Conservation (phyloP, 2,113 vertebrate genomes). For the Calyptommatus sinebrachiatus region DNA sequence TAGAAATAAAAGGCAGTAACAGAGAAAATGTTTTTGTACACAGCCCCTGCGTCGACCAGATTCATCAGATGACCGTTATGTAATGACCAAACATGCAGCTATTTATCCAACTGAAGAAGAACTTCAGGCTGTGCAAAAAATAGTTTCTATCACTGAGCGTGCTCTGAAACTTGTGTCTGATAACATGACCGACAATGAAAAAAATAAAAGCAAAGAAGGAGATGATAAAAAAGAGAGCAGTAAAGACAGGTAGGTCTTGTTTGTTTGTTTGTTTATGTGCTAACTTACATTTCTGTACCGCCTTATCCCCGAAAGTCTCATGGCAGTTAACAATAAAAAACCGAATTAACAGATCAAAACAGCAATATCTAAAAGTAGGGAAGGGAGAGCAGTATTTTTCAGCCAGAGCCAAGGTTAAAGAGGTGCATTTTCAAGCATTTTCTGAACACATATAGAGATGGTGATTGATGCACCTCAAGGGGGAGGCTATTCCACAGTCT, state of each 20-base stretch:
- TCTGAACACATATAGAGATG: too few species aligned
- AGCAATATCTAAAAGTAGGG: too few species aligned
- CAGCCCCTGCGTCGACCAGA: conserved; percentile 95
- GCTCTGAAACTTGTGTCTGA: conserved; percentile 97
- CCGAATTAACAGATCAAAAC: too few species aligned
- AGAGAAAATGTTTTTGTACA: background rate
- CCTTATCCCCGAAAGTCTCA: background rate
- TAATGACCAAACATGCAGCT: conserved; percentile 96
- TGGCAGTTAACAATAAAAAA: too few species aligned
- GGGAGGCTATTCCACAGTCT: too few species aligned
- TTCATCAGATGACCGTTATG: conserved; percentile 94
- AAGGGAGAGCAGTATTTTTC: too few species aligned
- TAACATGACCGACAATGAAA: conserved; percentile 90
- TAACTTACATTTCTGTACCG: too few species aligned
- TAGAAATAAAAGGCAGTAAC: background rate
- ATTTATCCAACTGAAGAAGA: conserved; percentile 98
- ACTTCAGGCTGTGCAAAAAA: conserved; percentile 96
- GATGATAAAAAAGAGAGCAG: conserved; percentile 89
- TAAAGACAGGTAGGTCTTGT: conserved; percentile 82
- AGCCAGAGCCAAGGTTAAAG: too few species aligned
- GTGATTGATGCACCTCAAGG: too few species aligned
- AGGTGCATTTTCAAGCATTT: too few species aligned
- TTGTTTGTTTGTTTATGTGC: background rate
- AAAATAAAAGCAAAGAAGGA: conserved; percentile 81
- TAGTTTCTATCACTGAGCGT: conserved; percentile 96